These are phyloP conservation scores for Pseudonaja textilis DNA, from an alignment of 2,113 vertebrate genomes.

Conservation along the genomic window DNA sequence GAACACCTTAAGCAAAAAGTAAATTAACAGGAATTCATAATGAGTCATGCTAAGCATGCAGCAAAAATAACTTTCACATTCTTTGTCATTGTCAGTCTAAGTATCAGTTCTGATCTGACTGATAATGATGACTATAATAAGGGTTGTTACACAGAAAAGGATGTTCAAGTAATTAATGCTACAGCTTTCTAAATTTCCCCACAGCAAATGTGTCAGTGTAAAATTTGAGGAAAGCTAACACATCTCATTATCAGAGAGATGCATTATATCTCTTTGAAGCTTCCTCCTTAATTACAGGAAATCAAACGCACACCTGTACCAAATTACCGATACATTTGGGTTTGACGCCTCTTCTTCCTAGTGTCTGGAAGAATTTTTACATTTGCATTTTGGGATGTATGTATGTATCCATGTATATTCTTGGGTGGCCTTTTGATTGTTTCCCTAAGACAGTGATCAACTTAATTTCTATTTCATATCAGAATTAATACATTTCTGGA, in stretches of 20 bases:
- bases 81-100: not conserved
- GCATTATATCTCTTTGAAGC: not conserved
- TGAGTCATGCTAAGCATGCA: not conserved
- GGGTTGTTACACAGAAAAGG: not conserved
- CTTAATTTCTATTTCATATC: not conserved
- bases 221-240: not conserved
- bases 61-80: constrained; percentile 6
- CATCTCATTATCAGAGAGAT: not conserved
- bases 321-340: not conserved
- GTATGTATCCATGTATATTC: too few relatives aligned
- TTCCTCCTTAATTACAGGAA: not conserved
- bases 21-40: not conserved
- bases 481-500: not conserved
- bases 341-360: not conserved
- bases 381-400: not conserved
- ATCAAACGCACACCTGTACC: not conserved
- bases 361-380: not conserved
- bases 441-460: not conserved
- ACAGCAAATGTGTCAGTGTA: not conserved
- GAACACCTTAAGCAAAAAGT: constrained; percentile 27
- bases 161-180: not conserved
- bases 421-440: not conserved
- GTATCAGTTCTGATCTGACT: not conserved
- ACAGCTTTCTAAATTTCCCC: not conserved
- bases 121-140: not conserved